Conservation (phyloP, 2,113 vertebrate genomes). For the Psittacula cyanocephala region DNA sequence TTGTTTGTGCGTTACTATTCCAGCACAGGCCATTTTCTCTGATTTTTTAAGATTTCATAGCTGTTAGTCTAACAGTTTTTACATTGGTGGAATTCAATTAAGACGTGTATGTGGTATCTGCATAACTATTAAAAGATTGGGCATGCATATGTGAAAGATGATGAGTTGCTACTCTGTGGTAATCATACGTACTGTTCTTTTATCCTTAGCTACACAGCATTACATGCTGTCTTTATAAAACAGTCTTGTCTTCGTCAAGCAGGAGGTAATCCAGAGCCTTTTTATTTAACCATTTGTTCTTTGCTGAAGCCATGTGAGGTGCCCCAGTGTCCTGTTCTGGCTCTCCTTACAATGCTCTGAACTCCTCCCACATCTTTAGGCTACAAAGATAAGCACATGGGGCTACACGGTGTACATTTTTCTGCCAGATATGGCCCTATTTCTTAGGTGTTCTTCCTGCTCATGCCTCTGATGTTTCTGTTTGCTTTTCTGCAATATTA, state of each 20-base stretch:
- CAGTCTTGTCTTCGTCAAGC: neutral
- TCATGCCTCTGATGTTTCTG: neutral
- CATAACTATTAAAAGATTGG: neutral
- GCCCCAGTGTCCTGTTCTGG: neutral
- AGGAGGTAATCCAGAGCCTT: neutral
- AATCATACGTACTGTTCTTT: neutral
- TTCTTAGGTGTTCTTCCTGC: neutral
- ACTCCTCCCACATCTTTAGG: neutral
- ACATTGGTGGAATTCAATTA: neutral
- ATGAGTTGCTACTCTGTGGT: neutral
- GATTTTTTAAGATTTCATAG: constrained; percentile 10
- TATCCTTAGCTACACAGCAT: neutral
- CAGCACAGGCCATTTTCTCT: neutral
- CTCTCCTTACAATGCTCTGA: neutral
- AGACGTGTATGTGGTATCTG: neutral
- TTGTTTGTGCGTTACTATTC: neutral
- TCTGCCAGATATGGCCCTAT: neutral
- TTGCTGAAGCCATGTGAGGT: neutral
- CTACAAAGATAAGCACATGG: neutral
- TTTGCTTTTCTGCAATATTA: neutral
- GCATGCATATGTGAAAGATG: neutral
- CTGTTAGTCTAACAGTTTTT: neutral
- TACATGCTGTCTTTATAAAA: neutral
- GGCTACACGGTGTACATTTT: neutral
- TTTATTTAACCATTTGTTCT: neutral